Evolutionary conservation across 2,888 invertebrate genomes (phyloP), one percentile per base, ranked within the genome.

Genomic region (Hyposoter dolosus): DNA sequence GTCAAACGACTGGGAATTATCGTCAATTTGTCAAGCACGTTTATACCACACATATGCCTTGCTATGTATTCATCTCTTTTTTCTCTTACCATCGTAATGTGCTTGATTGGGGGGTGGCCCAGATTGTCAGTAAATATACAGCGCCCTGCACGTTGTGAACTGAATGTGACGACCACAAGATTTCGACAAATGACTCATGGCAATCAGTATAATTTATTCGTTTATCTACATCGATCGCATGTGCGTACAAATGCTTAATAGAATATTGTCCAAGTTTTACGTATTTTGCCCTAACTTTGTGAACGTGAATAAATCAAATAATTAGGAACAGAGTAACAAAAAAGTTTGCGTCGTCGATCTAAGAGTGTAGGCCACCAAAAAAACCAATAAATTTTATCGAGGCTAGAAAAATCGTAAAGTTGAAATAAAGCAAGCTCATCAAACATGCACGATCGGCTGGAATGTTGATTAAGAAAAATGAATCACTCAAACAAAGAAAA

Each of bases 1-100:
- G 93, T 93, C 93, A 93, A 93, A 92, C 89, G 93, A 90, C 89
- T 87, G 91, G 87, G 92, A 93, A 93, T 93, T 91, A 91, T 92
- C 90, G 91, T 90, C 91, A 92, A 93, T 93, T 93, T 91, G 91
- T 91, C 90, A 88, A 88, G 85, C 88, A 66, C 69, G 84, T 76
- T 47, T 76, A 23, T 84, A 69, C 60, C 68, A 79, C 60, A 80
- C 68, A 50, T 40, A 72, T 43, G 80, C 60, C 19, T 72, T 9
- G n/a, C n/a, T 45, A 78, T 63, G 50, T 45, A 63, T 75, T 76
- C 76, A 19, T 75, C 65, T 80, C 75, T 76, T 65, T 65, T 43
- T 72, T 45, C 79, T 66, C 32, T 68, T 23, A 72, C 66, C 80
- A 82, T 84, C 76, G 83, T 81, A 78, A 88, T 82, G 80, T 65